A percentile compares a stretch with the other conserved stretches of the same genome.
These are phyloP conservation scores for Sternotherus odoratus DNA, from an alignment of 2,797 vertebrate genomes.

Conservation along the genomic window DNA sequence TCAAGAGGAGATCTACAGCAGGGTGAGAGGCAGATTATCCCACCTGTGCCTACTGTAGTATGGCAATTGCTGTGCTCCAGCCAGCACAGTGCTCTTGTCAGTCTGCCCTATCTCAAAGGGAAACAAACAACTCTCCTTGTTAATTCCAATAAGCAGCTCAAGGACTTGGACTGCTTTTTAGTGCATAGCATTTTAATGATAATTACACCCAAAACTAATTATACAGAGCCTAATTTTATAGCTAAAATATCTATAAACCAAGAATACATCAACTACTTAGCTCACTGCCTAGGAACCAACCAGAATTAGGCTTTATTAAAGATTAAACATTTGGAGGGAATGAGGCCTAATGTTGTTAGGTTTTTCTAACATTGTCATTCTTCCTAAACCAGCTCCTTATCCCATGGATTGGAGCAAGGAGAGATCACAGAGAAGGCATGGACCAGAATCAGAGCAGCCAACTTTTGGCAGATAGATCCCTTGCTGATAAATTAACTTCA, in stretches of 20 bases:
- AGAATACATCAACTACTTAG: neutral
- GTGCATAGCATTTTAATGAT: neutral
- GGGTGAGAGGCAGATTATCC: rapidly evolving
- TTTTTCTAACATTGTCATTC: neutral
- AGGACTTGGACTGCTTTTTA: neutral
- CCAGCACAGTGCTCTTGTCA: neutral
- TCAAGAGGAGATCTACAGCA: neutral
- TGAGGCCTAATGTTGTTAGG: neutral
- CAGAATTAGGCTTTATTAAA: neutral
- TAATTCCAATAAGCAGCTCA: neutral
- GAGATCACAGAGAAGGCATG: neutral
- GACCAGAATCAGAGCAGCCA: neutral
- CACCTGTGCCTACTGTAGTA: neutral
- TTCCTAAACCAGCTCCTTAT: neutral
- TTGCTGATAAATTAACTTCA: neutral
- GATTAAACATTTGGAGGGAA: neutral
- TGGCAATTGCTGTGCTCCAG: neutral
- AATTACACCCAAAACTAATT: neutral
- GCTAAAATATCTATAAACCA: neutral
- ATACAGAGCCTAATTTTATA: neutral
- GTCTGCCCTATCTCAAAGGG: neutral
- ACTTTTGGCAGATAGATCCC: neutral
- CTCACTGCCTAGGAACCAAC: neutral
- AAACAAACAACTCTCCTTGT: neutral
- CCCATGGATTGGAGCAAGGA: neutral